These are phyloP conservation scores for Idris sp. DNA, from an alignment of 1,140 invertebrate species.

Conservation along the genomic window DNA sequence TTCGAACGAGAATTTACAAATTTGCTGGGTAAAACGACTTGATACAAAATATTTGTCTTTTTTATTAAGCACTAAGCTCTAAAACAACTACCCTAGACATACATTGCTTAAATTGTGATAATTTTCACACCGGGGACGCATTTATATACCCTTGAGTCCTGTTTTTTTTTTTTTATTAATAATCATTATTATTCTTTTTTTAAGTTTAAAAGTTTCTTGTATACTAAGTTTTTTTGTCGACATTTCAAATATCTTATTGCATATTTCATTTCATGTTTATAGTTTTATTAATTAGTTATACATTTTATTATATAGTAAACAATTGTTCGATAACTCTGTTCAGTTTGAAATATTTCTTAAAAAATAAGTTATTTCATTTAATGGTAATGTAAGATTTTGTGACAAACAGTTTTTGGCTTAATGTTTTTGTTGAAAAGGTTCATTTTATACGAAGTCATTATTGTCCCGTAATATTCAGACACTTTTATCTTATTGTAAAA, in stretches of 20 bases:
- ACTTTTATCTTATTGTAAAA: constrained; percentile 12
- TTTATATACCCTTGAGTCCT: constrained; percentile 7
- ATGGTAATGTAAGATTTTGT: too few relatives aligned
- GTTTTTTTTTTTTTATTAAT: background rate
- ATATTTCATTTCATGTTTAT: too few relatives aligned
- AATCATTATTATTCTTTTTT: background rate
- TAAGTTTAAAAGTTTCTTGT: too few relatives aligned
- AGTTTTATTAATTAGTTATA: too few relatives aligned
- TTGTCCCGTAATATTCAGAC: constrained; percentile 14
- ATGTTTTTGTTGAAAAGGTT: too few relatives aligned
- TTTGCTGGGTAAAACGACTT: constrained; percentile 28
- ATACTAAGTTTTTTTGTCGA: too few relatives aligned
- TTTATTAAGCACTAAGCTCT: constrained; percentile 40
- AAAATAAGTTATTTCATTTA: too few relatives aligned
- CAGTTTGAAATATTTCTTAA: too few relatives aligned
- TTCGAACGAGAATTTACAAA: constrained; percentile 47
- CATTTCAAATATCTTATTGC: too few relatives aligned
- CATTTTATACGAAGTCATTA: constrained; percentile 6
- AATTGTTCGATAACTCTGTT: too few relatives aligned
- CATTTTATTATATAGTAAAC: too few relatives aligned
- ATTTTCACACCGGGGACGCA: constrained; percentile 4
- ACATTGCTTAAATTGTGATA: constrained; percentile 1
- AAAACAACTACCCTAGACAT: constrained; percentile 27
- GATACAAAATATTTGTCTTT: constrained; percentile 57
- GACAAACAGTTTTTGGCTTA: too few relatives aligned